phyloP scores from a whole-genome alignment of 2,888 invertebrate genomes.

The Sesamia inferens region DNA sequence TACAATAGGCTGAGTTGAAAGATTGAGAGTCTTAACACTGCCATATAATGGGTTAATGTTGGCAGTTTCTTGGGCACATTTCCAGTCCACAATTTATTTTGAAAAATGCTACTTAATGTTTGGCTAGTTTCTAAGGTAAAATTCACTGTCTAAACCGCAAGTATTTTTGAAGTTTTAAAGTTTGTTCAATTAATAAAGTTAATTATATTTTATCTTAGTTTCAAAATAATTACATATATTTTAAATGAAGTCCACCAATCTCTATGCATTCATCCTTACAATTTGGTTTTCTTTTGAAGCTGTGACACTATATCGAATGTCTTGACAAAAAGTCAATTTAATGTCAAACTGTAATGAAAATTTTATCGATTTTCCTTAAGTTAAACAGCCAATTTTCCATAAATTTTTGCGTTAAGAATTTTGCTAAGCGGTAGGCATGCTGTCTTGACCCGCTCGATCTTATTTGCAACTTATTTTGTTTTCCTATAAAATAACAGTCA shows the following conservation, averaged over 20 bases:
- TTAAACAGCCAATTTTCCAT: too few species aligned
- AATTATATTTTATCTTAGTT: not conserved
- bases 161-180: not conserved
- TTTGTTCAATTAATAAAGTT: not conserved
- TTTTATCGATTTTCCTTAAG: too few species aligned
- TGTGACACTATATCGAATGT: too few species aligned
- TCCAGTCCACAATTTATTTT: too few species aligned
- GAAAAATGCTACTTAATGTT: not conserved
- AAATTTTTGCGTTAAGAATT: not conserved
- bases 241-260: not conserved
- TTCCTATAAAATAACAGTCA: not conserved
- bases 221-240: not conserved
- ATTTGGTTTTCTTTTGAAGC: not conserved
- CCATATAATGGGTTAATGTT: too few species aligned
- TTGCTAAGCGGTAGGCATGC: not conserved
- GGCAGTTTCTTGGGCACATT: too few species aligned
- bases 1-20: too few species aligned
- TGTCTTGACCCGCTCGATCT: too few species aligned
- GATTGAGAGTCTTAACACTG: too few species aligned
- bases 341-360: too few species aligned
- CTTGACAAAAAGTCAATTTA: too few species aligned
- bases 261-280: not conserved
- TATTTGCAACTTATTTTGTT: not conserved
- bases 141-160: not conserved
- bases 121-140: not conserved